A percentile compares a stretch with the other conserved stretches of the same genome.
Evolutionary conservation across 2,888 invertebrate species (phyloP).

Genomic region (Drosophila demipolita): DNA sequence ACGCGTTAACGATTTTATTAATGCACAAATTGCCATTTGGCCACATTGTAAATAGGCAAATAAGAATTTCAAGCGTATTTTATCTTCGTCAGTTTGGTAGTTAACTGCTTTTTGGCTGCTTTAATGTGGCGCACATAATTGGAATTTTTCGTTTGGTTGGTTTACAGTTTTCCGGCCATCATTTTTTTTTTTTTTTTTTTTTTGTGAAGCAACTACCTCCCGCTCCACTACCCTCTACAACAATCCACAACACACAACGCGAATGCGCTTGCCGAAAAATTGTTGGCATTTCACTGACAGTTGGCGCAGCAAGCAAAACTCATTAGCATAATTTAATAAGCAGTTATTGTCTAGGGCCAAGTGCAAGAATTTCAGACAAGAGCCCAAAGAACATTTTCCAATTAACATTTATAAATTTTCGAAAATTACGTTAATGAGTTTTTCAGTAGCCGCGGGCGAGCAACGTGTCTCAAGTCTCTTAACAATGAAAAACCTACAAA

Average conservation of each 20-base stretch:
- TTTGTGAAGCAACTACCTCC: not conserved
- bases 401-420: conserved; percentile 79
- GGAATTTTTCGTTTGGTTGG: conserved; percentile 61
- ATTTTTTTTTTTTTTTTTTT: not conserved
- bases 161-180: conserved; percentile 29
- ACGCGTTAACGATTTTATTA: not conserved
- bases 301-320: conserved; percentile 63
- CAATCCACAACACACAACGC: not conserved
- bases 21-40: not conserved
- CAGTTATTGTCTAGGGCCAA: conserved; percentile 67
- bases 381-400: conserved; percentile 65
- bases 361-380: conserved; percentile 25
- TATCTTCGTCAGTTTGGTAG: conserved; percentile 8
- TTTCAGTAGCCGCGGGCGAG: conserved; percentile 50
- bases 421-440: conserved; percentile 80
- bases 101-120: conserved; percentile 26
- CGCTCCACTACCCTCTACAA: not conserved
- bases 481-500: conserved; percentile 22
- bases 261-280: conserved; percentile 27
- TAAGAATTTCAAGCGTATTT: conserved; percentile 24
- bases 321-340: conserved; percentile 81
- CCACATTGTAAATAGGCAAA: not conserved
- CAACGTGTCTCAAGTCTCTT: conserved; percentile 61
- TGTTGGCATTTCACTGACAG: conserved; percentile 62
- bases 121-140: conserved; percentile 53